Conservation (phyloP, 2,888 invertebrate genomes). For the Leucoptera coffeella region DNA sequence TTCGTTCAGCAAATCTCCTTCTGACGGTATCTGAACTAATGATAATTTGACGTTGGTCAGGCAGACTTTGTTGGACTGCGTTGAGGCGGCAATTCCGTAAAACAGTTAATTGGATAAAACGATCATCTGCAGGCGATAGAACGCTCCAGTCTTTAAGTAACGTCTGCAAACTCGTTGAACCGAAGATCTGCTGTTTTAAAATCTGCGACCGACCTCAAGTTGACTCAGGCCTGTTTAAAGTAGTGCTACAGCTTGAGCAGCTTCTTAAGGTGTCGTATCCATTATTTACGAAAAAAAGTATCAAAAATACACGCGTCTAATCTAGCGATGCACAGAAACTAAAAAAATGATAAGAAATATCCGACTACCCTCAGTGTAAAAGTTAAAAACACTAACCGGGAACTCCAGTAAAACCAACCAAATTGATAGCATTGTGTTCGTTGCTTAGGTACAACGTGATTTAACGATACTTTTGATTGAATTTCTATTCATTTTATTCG, state of each 20-base stretch:
- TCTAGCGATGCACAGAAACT: background rate
- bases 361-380: background rate
- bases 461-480: no score
- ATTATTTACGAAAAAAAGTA: conserved; percentile 5
- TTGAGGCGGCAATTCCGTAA: conserved; percentile 5
- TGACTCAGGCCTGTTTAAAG: conserved; percentile 6
- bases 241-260: conserved; percentile 6
- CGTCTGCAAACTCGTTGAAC: no score
- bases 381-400: no score
- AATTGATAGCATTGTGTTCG: no score
- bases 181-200: background rate
- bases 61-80: conserved; percentile 5
- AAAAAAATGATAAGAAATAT: no score
- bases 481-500: no score
- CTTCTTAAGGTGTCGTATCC: conserved; percentile 5
- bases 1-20: conserved; percentile 6
- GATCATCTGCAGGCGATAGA: conserved; percentile 4
- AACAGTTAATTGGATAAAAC: no score
- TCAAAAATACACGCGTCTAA: conserved; percentile 6
- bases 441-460: no score
- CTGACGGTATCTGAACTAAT: conserved; percentile 6
- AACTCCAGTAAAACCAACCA: no score
- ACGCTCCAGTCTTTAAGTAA: conserved; percentile 3
- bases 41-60: conserved; percentile 5
- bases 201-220: conserved; percentile 7